Evolutionary conservation across 2,888 invertebrate genomes (phyloP), one percentile per base, ranked within the genome.

Genomic region (Oscheius myriophilus): DNA sequence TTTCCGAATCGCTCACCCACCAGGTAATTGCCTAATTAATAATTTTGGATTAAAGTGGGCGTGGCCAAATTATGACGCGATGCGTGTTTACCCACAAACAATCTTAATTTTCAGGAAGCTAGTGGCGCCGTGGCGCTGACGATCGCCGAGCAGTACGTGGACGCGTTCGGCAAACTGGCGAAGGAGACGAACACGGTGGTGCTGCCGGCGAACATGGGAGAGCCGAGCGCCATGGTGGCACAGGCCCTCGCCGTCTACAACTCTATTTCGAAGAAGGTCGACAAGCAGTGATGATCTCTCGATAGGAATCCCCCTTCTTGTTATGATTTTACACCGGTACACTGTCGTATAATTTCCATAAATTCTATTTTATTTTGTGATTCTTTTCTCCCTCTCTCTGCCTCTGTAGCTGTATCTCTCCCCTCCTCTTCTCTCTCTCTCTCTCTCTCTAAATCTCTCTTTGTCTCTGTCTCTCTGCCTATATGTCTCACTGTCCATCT

Each of bases 141-240:
- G 16, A 90, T 98, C 71, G 98, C 98, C 0, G 96, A 98, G 86
- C 93, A 96, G 87, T 99, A 99, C 87, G 94, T 98, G 46, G 89
- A 90, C 23, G 96, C 97, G 16, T 98, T 98, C 88, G 91, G 93
- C 86, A 92, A 95, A 85, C 89, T 99, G 73, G 97, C 98, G 0
- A 92, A 93, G 87, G 92, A 92, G 14, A 93, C 92, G 86, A 99
- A 97, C 88, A 98, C 97, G 0, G 90, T 98, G 71, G 93, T 98
- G 80, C 88, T 99, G 77, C 97, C 97, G 0, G 75, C 78, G 12
- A 78, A 78, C 62, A 42, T 78, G 23, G 71, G 71, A 23, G 78
- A 78, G 62, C 78, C 78, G 11, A 72, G 76, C 64, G 67, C 73
- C 21, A 84, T 84, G 80, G 79, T 84, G 11, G 72, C 81, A 21